Evolutionary conservation across 2,888 invertebrate genomes (phyloP).

Genomic region (Drosophila borealis): DNA sequence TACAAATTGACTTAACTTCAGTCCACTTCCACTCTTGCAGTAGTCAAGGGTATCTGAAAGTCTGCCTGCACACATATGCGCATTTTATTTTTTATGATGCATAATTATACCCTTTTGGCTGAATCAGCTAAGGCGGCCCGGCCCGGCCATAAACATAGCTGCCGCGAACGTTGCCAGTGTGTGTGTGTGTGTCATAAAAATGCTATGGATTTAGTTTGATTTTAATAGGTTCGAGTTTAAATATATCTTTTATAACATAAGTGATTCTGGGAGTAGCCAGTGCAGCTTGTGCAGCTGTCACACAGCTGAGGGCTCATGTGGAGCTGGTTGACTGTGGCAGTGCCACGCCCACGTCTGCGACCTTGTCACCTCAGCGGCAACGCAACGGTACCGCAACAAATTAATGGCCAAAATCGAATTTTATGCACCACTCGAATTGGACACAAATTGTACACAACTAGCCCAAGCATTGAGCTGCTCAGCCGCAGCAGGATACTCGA

Average conservation of each 20-base stretch:
- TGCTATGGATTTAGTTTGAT: constrained; percentile 68
- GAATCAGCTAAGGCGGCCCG: constrained; percentile 31
- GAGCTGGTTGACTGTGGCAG: not conserved
- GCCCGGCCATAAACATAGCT: constrained; percentile 42
- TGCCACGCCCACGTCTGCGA: constrained; percentile 21
- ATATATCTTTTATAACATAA: constrained; percentile 53
- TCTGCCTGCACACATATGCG: not conserved
- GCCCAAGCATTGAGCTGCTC: constrained; percentile 8
- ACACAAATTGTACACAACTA: constrained; percentile 35
- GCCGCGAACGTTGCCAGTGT: constrained; percentile 29
- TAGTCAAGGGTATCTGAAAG: constrained; percentile 15
- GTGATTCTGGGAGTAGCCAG: constrained; percentile 28
- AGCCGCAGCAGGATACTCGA: constrained; percentile 49
- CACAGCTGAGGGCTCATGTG: constrained; percentile 6
- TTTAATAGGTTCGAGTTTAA: constrained; percentile 57
- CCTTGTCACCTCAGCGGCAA: constrained; percentile 40
- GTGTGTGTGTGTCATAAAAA: constrained; percentile 36
- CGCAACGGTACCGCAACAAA: constrained; percentile 70
- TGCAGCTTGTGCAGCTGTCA: constrained; percentile 25
- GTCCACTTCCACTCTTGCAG: not conserved
- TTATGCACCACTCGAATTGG: constrained; percentile 48
- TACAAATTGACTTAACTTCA: not conserved
- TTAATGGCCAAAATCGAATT: constrained; percentile 52
- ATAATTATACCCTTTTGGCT: constrained; percentile 72
- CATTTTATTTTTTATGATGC: constrained; percentile 52